These are phyloP conservation scores for Stigmatopora nigra DNA, from an alignment of 2,113 vertebrate genomes.

Conservation along the genomic window DNA sequence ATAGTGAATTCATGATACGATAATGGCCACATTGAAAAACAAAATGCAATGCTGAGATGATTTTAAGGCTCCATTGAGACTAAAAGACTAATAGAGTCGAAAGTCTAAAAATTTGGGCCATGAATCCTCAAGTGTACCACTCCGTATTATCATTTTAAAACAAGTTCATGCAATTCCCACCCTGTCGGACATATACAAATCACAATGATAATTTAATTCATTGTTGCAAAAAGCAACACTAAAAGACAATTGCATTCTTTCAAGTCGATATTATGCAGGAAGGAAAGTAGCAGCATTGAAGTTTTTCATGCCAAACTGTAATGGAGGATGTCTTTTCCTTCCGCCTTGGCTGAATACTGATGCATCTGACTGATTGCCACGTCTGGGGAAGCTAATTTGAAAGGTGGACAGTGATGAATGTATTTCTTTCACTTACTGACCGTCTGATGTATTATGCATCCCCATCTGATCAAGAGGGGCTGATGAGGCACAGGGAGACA, in stretches of 20 bases:
- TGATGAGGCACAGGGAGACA: constrained; percentile 57
- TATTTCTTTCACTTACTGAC: constrained; percentile 67
- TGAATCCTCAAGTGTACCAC: neutral
- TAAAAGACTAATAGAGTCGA: too few species aligned
- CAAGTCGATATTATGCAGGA: constrained; percentile 27
- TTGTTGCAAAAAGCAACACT: constrained; percentile 16
- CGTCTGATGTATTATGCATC: constrained; percentile 76
- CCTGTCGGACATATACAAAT: constrained; percentile 15
- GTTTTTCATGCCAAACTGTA: constrained; percentile 44
- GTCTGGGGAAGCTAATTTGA: constrained; percentile 72
- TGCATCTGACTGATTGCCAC: constrained; percentile 69
- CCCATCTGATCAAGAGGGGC: constrained; percentile 62
- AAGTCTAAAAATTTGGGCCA: neutral
- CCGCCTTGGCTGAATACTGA: constrained; percentile 64
- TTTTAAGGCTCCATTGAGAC: neutral
- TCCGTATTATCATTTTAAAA: constrained; percentile 12
- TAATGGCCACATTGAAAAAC: neutral
- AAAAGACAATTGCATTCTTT: constrained; percentile 26
- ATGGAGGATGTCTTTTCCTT: constrained; percentile 46
- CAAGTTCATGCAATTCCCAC: neutral
- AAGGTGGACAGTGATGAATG: constrained; percentile 79
- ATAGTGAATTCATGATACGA: neutral
- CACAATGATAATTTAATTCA: constrained; percentile 15
- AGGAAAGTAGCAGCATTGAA: constrained; percentile 38
- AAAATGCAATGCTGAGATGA: neutral